Evolutionary conservation across 37 sponge, comb jelly and placozoan species (phyloP), one percentile per base, ranked within the genome.

Genomic region (Ephydatia muelleri): DNA sequence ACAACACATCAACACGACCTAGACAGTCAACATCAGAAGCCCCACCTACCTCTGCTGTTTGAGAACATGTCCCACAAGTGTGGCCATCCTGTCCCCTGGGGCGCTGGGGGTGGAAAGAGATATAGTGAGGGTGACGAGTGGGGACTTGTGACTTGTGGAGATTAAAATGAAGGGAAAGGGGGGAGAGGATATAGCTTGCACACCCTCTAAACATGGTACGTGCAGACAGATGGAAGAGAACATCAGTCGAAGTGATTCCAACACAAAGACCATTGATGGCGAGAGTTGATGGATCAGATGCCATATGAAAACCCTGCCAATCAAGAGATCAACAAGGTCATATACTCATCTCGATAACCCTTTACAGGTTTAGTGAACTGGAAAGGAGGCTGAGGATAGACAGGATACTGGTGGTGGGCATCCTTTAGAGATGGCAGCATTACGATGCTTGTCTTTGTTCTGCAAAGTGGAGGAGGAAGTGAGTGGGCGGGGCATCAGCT

Each of bases 351-450:
- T 38, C 1, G 48, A 23, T 3, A n/a, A 19, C 80, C 26, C 38
- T 36, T 65, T 32, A 47, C 31, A 49, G 40, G 13, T 36, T 19
- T 26, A 38, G 77, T 32, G 65, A 9, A 30, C 65, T 43, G 74
- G 88, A 91, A 91, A 2, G 96, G 89, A 31, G 94, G 94, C 72
- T 96, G 96, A 6, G 96, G 96, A 72, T 93, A 96, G 47, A 96
- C 92, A 27, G 39, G 64, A 25, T 21, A 83, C 9, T 82, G 87
- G 72, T 96, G 94, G 48, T 82, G 89, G 26, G 81, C 82, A 70
- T 96, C 96, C 31, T 67, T 30, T 75, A 83, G 88, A 32, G 96
- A 93, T 31, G 96, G 96, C 26, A 96, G 43, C 69, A 93, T 35
- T 11, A 96, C 73, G 23, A 96, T 82, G 21, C 74, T 65, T 37